Percentiles rank a stretch among this genome's conserved stretches.
Evolutionary conservation across 2,113 vertebrate species (phyloP).

Genomic region (Chinchilla lanigera): DNA sequence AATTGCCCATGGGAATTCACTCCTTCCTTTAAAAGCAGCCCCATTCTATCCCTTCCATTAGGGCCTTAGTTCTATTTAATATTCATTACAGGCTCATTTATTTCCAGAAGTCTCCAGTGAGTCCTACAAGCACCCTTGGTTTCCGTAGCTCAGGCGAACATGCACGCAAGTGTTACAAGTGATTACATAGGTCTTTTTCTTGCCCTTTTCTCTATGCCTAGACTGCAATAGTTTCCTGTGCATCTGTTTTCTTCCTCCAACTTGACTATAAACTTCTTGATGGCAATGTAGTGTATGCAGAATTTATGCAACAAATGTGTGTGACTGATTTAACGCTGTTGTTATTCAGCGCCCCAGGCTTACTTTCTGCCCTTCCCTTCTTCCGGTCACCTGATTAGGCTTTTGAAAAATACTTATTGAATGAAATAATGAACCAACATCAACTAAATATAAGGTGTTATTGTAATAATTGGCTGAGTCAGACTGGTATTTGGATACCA

Average conservation of each 20-base stretch:
- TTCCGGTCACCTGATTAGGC: slow-evolving; percentile 52
- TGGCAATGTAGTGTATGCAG: not conserved
- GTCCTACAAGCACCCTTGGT: not conserved
- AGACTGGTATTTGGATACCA: slow-evolving; percentile 67
- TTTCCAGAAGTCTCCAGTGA: not conserved
- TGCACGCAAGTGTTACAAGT: not conserved
- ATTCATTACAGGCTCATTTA: not conserved
- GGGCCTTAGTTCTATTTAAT: not conserved
- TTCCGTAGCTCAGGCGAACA: not conserved
- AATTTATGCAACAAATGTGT: slow-evolving; percentile 18
- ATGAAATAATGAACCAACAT: slow-evolving; percentile 72
- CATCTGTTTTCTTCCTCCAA: slow-evolving; percentile 16
- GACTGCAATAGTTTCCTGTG: not conserved
- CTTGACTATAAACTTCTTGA: slow-evolving; percentile 20
- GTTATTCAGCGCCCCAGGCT: not conserved
- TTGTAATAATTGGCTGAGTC: slow-evolving; percentile 70
- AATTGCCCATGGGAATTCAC: not conserved
- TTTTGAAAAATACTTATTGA: slow-evolving; percentile 68
- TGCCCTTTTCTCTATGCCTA: not conserved
- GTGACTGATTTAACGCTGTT: not conserved
- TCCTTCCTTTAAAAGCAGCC: not conserved
- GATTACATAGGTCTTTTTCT: not conserved
- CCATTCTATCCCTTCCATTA: not conserved
- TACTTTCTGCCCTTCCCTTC: not conserved
- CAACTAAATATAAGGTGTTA: slow-evolving; percentile 76